A percentile compares a stretch with the other conserved stretches of the same genome.
phyloP scores from a whole-genome alignment of 1,140 invertebrate species.

The Ceratosolen fusciceps region DNA sequence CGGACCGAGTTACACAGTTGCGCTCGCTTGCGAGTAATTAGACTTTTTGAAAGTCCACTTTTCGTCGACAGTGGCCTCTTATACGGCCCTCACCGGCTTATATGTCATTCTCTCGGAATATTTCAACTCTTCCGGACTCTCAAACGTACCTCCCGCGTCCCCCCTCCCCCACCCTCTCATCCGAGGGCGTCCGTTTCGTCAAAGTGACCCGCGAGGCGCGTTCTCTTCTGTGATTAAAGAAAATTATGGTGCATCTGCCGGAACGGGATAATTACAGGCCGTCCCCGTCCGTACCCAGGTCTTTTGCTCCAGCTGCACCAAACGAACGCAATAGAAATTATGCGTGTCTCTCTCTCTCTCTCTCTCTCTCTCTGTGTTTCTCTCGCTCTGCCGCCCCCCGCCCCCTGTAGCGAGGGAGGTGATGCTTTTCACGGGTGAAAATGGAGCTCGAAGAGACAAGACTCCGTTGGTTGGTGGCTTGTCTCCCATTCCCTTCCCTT shows the following conservation, averaged over 20 bases:
- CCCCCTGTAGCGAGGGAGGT: neutral
- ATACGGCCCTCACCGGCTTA: neutral
- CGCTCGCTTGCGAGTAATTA: neutral
- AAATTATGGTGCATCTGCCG: constrained; percentile 40
- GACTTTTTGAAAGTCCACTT: constrained; percentile 34
- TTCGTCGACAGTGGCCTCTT: constrained; percentile 1
- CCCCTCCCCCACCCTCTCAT: neutral
- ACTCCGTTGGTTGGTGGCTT: neutral
- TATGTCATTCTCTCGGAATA: neutral
- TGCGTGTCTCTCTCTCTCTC: no score
- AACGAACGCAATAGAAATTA: neutral
- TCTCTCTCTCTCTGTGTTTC: no score
- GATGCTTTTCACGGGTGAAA: neutral
- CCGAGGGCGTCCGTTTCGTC: constrained; percentile 11
- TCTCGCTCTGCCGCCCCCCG: neutral
- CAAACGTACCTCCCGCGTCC: neutral
- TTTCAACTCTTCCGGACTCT: constrained; percentile 4
- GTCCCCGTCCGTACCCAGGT: neutral
- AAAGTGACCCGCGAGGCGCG: constrained; percentile 33
- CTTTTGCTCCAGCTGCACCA: neutral
- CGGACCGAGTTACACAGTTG: neutral
- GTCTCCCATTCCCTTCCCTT: no score
- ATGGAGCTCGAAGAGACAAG: neutral
- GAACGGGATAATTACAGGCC: constrained; percentile 44
- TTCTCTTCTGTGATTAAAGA: constrained; percentile 48